Evolutionary conservation across 30 jellyfish, hydroid and myxozoan species (phyloP).

Genomic region (Catostylus mosaicus): DNA sequence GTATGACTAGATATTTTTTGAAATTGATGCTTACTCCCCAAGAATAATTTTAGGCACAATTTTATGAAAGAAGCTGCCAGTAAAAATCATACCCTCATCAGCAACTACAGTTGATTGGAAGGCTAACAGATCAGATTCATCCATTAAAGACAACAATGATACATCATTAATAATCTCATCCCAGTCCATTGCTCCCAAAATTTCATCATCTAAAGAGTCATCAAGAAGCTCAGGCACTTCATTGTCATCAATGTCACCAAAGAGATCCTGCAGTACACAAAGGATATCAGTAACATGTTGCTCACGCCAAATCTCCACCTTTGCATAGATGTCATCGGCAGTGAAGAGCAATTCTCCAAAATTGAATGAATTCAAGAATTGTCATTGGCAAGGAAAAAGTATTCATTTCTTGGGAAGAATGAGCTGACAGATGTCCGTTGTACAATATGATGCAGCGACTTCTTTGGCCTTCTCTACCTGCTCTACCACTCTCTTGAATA

Average conservation of each 20-base stretch:
- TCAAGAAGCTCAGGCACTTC: constrained; percentile 24
- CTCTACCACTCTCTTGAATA: constrained; percentile 63
- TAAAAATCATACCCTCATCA: not conserved
- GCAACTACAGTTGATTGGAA: too few species aligned
- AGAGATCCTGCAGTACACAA: constrained; percentile 13
- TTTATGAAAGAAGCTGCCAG: too few species aligned
- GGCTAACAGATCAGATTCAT: not conserved
- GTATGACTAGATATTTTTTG: too few species aligned
- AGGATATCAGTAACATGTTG: constrained; percentile 31
- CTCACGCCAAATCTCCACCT: constrained; percentile 38
- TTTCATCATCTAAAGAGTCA: constrained; percentile 3
- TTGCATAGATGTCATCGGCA: constrained; percentile 13
- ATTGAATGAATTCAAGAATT: constrained; percentile 19
- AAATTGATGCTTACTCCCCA: too few species aligned
- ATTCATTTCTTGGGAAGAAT: constrained; percentile 41
- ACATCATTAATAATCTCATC: constrained; percentile 16
- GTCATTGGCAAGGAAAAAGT: too few species aligned
- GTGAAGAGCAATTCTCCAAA: constrained; percentile 26
- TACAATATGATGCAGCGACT: constrained; percentile 37
- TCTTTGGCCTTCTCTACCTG: constrained; percentile 46
- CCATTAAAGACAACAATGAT: too few species aligned
- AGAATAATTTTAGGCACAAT: too few species aligned
- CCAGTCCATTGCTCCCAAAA: constrained; percentile 30
- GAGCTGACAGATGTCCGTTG: constrained; percentile 37
- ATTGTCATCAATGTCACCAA: constrained; percentile 50